Conservation (phyloP, 1,140 invertebrate species). For the Hylyphantes graminicola region DNA sequence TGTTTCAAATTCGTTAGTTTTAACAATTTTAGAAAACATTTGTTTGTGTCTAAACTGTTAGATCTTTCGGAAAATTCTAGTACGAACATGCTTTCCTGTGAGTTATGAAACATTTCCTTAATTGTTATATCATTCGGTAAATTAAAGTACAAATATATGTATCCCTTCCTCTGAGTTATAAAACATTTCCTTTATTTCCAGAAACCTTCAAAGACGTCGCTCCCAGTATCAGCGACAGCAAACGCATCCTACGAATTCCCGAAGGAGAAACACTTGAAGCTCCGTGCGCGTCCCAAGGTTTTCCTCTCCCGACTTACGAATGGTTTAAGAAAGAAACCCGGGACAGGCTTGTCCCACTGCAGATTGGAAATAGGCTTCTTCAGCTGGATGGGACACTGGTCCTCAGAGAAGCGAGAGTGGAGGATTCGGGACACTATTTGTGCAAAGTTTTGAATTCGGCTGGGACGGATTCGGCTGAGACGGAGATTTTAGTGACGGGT, state of each 20-base stretch:
- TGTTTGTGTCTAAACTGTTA: too few relatives aligned
- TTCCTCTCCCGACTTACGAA: conserved; percentile 62
- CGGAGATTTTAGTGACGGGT: conserved; percentile 64
- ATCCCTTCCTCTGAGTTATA: too few relatives aligned
- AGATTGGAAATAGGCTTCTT: conserved; percentile 62
- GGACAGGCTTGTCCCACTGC: conserved; percentile 23
- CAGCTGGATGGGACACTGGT: conserved; percentile 63
- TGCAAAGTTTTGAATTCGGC: conserved; percentile 63
- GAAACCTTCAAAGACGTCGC: conserved; percentile 17
- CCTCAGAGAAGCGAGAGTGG: conserved; percentile 53
- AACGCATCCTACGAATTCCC: conserved; percentile 62
- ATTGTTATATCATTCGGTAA: not conserved
- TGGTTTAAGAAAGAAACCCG: conserved; percentile 62
- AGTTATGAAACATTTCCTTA: not conserved
- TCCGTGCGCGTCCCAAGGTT: conserved; percentile 67
- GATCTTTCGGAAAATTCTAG: too few relatives aligned
- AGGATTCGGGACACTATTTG: conserved; percentile 62
- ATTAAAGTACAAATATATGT: too few relatives aligned
- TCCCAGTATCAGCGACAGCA: conserved; percentile 62
- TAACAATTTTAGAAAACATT: too few relatives aligned
- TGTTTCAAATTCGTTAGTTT: too few relatives aligned
- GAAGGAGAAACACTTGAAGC: conserved; percentile 66
- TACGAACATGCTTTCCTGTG: too few relatives aligned
- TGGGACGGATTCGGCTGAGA: conserved; percentile 62
- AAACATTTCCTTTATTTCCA: not conserved